These are phyloP conservation scores for Discoglossus pictus DNA, from an alignment of 2,797 vertebrate genomes.

Conservation along the genomic window DNA sequence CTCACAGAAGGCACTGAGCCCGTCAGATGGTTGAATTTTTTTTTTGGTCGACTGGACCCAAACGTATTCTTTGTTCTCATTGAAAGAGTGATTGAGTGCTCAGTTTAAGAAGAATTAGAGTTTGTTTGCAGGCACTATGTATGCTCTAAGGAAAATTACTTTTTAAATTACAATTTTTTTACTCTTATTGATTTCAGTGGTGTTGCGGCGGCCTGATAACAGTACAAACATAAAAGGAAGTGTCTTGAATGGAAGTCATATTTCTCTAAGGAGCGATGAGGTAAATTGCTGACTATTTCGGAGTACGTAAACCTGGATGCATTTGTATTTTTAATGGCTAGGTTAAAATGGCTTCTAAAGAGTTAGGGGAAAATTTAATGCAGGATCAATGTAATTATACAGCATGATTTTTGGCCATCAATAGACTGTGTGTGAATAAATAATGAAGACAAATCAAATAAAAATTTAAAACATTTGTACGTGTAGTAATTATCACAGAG, in stretches of 20 bases:
- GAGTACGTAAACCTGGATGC: constrained; percentile 17
- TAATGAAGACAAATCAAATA: background rate
- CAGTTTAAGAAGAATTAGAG: constrained; percentile 25
- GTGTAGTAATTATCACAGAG: too few species aligned
- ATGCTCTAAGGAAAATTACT: constrained; percentile 48
- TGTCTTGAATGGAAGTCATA: constrained; percentile 33
- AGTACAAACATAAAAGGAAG: constrained; percentile 19
- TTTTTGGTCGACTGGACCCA: constrained; percentile 17
- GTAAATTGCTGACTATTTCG: constrained; percentile 23
- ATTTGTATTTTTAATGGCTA: constrained; percentile 2
- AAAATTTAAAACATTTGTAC: too few species aligned
- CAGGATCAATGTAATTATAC: constrained; percentile 3
- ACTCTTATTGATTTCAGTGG: constrained; percentile 39
- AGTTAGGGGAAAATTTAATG: constrained; percentile 6
- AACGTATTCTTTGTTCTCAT: constrained; percentile 33
- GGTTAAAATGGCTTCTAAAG: constrained; percentile 11
- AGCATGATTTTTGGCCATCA: background rate
- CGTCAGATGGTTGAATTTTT: background rate
- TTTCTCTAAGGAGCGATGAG: constrained; percentile 21
- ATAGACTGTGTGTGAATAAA: background rate
- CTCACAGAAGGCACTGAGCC: background rate
- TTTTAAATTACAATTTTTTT: constrained; percentile 46
- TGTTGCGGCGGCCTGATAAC: constrained; percentile 27
- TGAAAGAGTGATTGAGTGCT: constrained; percentile 37
- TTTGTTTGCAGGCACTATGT: constrained; percentile 38